Conservation (phyloP, 2,888 invertebrate species). For the Agriotes lineatus region DNA sequence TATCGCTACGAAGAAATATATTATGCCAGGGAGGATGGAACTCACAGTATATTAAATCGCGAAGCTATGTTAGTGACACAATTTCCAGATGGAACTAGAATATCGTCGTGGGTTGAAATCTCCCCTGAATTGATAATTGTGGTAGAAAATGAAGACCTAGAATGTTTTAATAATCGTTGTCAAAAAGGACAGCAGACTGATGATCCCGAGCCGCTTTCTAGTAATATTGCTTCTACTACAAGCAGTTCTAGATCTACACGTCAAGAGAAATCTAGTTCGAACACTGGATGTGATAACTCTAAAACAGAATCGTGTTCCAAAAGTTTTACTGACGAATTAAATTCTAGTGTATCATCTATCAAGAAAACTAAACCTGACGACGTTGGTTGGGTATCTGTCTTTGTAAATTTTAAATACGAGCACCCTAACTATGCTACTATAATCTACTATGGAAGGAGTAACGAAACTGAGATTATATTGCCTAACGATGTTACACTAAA, state of each 20-base stretch:
- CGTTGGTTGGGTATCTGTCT: slow-evolving; percentile 35
- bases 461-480: slow-evolving; percentile 20
- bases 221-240: neutral
- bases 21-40: slow-evolving; percentile 44
- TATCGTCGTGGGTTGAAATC: slow-evolving; percentile 39
- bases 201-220: neutral
- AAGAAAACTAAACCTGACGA: neutral
- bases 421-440: slow-evolving; percentile 46
- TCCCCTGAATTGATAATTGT: neutral
- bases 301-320: neutral
- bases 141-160: neutral
- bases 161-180: neutral
- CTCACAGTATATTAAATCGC: slow-evolving; percentile 33
- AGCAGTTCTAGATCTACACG: too few relatives aligned
- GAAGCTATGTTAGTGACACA: slow-evolving; percentile 39
- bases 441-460: slow-evolving; percentile 26
- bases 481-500: slow-evolving; percentile 28
- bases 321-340: neutral
- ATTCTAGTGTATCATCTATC: neutral
- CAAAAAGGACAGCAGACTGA: neutral
- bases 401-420: slow-evolving; percentile 43
- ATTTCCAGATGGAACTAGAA: slow-evolving; percentile 44
- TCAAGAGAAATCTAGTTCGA: too few relatives aligned
- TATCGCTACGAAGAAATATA: slow-evolving; percentile 37
- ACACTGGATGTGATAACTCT: too few relatives aligned